phyloP scores from a whole-genome alignment of 2,797 vertebrate genomes.

The Betta splendens region DNA sequence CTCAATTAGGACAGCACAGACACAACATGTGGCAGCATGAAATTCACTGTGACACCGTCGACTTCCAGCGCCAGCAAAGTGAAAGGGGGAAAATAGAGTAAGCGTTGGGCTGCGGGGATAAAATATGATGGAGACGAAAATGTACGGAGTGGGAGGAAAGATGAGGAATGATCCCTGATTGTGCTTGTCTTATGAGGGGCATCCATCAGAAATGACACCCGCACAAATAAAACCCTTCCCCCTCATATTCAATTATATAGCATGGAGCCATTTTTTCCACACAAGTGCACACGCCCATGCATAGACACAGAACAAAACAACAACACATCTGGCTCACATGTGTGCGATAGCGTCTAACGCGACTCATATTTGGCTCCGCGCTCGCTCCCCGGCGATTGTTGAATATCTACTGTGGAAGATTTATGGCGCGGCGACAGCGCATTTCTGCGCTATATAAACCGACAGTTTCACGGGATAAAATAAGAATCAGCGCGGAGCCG shows the following conservation, averaged over 20 bases:
- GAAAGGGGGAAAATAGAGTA: neutral
- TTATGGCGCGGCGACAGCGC: slow-evolving; percentile 29
- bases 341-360: slow-evolving; percentile 35
- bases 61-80: slow-evolving; percentile 40
- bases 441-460: slow-evolving; percentile 51
- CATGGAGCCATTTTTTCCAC: slow-evolving; percentile 14
- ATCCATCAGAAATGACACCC: slow-evolving; percentile 81
- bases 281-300: slow-evolving; percentile 14
- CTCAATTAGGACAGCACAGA: slow-evolving; percentile 65
- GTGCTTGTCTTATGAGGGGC: slow-evolving; percentile 81
- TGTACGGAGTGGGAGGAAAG: slow-evolving; percentile 67
- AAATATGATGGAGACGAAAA: slow-evolving; percentile 66
- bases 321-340: slow-evolving; percentile 6
- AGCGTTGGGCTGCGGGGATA: slow-evolving; percentile 54
- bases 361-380: slow-evolving; percentile 49
- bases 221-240: slow-evolving; percentile 73
- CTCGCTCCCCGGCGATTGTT: slow-evolving; percentile 33
- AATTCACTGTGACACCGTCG: slow-evolving; percentile 60
- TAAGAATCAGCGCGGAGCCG: slow-evolving; percentile 43
- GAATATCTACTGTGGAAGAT: slow-evolving; percentile 55
- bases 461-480: slow-evolving; percentile 62
- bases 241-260: slow-evolving; percentile 73
- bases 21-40: slow-evolving; percentile 55
- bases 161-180: slow-evolving; percentile 81
- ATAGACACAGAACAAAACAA: slow-evolving; percentile 3